These are phyloP conservation scores for Meteorus colon DNA, from an alignment of 2,888 invertebrate genomes.

Conservation along the genomic window DNA sequence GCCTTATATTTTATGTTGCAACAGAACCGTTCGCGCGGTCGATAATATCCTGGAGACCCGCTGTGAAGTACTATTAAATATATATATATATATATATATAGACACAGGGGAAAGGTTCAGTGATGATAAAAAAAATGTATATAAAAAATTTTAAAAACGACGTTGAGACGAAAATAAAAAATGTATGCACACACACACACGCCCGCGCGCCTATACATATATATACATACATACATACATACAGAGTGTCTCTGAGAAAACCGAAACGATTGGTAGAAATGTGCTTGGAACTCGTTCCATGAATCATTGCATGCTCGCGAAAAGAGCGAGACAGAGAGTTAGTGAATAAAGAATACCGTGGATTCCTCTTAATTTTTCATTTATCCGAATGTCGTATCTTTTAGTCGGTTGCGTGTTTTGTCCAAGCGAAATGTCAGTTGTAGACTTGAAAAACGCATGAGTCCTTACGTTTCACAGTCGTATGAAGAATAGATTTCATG, in stretches of 20 bases:
- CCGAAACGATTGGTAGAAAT: constrained; percentile 20
- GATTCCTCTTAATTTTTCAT: constrained; percentile 6
- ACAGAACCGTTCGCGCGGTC: neutral
- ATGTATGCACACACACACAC: neutral
- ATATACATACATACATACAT: neutral
- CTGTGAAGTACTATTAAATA: neutral
- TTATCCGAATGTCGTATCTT: neutral
- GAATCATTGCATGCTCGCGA: constrained; percentile 14
- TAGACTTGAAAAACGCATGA: neutral
- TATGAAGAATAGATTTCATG: constrained; percentile 14
- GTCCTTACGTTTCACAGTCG: neutral
- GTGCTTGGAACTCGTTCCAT: constrained; percentile 25
- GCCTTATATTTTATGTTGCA: constrained; percentile 19
- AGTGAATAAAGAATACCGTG: constrained; percentile 33
- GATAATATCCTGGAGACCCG: constrained; percentile 19
- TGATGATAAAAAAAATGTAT: neutral
- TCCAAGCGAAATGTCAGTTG: constrained; percentile 12
- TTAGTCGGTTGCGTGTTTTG: constrained; percentile 28
- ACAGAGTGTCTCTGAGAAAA: neutral
- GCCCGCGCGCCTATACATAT: no score
- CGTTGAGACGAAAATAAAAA: constrained; percentile 4
- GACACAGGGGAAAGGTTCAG: neutral
- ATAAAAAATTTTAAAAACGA: constrained; percentile 15
- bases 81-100: neutral
- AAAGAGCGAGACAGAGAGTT: constrained; percentile 39